Evolutionary conservation across 2,113 vertebrate genomes (phyloP), one percentile per base, ranked within the genome.

Genomic region (Otocyon megalotis): DNA sequence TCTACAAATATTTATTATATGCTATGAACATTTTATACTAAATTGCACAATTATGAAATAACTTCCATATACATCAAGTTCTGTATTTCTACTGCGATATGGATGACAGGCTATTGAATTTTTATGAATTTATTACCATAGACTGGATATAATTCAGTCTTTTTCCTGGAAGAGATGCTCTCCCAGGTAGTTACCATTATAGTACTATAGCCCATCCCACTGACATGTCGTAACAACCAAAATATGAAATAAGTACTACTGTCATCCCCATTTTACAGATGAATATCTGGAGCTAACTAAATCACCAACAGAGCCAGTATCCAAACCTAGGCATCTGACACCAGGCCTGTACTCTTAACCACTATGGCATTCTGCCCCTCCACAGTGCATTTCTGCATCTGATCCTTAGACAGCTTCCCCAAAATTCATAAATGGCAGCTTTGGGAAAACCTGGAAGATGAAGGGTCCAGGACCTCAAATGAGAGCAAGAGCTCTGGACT

Each of bases 1-100:
- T 88, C 81, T 83, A 54, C 22, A 88, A 62, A 79, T 77, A 89
- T 65, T 85, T 77, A 84, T 80, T 50, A 83, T 54, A 35, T 26
- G 26, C 30, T 19, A 43, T 60, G 35, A 43, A 77, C 22, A 48
- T 65, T 90, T 88, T 53, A 56, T 81, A 69, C 53, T 63, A 93
- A 94, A 63, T 24, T 93, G 5, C 43, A 88, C 83, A 81, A 50
- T 50, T 62, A 63, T 96, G 50, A 80, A 91, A 88, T 76, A 95
- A 79, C 12, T 69, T 81, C 60, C 5, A 60, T 37, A 88, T 6
- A 50, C 54, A 76, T 80, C 22, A 30, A 80, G 32, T 14, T 81
- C 43, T 90, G 1, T 83, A 83, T 88, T 93, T 79, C 56, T 77
- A 19, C 30, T 81, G 17, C 26, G 58, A 80, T 71, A 77, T 48